phyloP scores from a whole-genome alignment of 2,113 vertebrate species.

The Sceloporus tristichus region DNA sequence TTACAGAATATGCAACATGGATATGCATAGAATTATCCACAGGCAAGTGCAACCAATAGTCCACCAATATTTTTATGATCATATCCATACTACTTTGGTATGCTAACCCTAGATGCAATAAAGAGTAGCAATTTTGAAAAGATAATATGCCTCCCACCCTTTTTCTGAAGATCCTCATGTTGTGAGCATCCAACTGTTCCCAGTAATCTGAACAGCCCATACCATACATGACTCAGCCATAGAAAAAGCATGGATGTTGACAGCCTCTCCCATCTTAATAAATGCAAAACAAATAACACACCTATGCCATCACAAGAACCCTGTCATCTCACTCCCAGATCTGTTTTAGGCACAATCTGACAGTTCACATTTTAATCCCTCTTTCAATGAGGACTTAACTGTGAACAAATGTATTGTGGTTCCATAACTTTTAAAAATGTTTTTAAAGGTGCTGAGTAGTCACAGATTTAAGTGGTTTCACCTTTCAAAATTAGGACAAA shows the following conservation, averaged over 20 bases:
- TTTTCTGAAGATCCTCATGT: not conserved
- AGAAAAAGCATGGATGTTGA: not conserved
- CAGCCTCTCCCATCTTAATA: conserved; percentile 1
- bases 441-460: not conserved
- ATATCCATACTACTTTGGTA: not conserved
- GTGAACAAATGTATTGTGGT: not conserved
- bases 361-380: not conserved
- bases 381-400: not conserved
- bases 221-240: conserved; percentile 12
- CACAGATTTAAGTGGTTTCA: not conserved
- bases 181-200: not conserved
- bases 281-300: conserved; percentile 11
- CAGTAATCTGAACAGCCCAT: conserved; percentile 1
- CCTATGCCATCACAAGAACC: conserved; percentile 9
- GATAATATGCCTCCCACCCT: not conserved
- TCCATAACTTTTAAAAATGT: not conserved
- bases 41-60: not conserved
- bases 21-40: not conserved
- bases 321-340: not conserved
- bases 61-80: not conserved
- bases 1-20: not conserved
- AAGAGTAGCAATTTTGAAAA: too few relatives aligned
- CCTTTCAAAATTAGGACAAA: conserved; percentile 12
- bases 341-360: not conserved
- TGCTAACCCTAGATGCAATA: not conserved